Evolutionary conservation across 2,113 vertebrate genomes (phyloP).

Genomic region (Brienomyrus longianalis): DNA sequence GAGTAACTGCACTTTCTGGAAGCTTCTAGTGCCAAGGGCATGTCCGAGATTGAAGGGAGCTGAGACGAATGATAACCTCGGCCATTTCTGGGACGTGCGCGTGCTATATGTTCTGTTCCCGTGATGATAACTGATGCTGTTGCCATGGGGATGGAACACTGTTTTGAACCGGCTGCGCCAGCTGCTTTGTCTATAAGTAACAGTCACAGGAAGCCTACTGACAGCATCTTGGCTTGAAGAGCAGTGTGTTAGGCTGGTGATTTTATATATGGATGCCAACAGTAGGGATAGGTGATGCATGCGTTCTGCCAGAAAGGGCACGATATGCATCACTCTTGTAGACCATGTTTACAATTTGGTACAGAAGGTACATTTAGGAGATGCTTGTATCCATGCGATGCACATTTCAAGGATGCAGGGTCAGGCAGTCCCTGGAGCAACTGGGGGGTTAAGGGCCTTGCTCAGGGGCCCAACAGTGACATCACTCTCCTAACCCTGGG

Average conservation of each 20-base stretch:
- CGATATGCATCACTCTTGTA: background rate
- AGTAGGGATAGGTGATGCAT: background rate
- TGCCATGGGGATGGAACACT: background rate
- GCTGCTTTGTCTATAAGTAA: background rate
- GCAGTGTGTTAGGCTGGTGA: background rate
- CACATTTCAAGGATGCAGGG: background rate
- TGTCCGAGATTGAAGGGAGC: background rate
- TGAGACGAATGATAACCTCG: background rate
- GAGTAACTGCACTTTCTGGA: background rate
- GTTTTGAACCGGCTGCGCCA: too few species aligned
- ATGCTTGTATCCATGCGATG: background rate
- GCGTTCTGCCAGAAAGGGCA: background rate
- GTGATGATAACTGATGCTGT: background rate
- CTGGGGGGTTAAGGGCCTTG: background rate
- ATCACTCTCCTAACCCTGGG: background rate
- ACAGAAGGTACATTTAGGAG: background rate
- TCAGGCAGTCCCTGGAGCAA: background rate
- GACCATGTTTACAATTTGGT: background rate
- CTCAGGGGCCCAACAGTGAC: background rate
- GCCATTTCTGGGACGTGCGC: background rate
- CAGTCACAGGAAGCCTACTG: background rate
- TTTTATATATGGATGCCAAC: background rate
- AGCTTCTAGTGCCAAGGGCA: background rate
- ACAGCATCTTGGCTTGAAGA: background rate
- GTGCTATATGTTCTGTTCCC: background rate